These are phyloP conservation scores for Falcaria lacertinaria DNA, from an alignment of 2,888 invertebrate genomes.

Conservation along the genomic window DNA sequence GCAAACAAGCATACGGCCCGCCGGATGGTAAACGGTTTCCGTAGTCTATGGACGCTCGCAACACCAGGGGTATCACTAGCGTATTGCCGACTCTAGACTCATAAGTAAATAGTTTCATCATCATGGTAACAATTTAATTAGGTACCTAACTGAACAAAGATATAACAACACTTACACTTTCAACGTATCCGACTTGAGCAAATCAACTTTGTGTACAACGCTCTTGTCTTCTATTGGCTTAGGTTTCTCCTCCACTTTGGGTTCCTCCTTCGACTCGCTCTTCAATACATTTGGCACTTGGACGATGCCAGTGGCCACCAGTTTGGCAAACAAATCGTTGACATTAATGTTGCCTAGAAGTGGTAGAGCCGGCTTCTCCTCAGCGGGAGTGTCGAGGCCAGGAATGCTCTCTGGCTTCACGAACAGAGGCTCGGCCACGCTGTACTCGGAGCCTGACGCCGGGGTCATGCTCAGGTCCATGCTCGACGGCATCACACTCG, in stretches of 20 bases:
- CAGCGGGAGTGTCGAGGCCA: conserved; percentile 52
- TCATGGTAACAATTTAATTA: no score
- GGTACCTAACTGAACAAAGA: no score
- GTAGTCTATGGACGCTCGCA: no score
- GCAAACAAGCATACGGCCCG: no score
- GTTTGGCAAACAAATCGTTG: conserved; percentile 89
- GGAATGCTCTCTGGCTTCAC: conserved; percentile 52
- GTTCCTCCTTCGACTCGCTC: conserved; percentile 31
- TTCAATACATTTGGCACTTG: conserved; percentile 37
- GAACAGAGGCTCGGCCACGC: conserved; percentile 67
- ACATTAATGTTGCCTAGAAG: conserved; percentile 82
- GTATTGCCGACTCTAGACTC: no score
- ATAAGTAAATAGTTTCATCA: no score
- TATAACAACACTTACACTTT: conserved; percentile 86
- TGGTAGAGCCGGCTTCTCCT: conserved; percentile 50
- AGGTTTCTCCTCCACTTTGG: conserved; percentile 33
- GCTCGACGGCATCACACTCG: conserved; percentile 82
- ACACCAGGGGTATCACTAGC: no score
- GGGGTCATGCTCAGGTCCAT: conserved; percentile 80
- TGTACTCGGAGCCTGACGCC: conserved; percentile 77
- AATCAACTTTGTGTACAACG: conserved; percentile 82
- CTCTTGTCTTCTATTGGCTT: conserved; percentile 51
- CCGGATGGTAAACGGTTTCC: no score
- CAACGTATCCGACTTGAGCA: conserved; percentile 85
- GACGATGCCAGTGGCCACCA: conserved; percentile 86